Conservation (phyloP, 2,888 invertebrate species). For the Parascotia fuliginaria region DNA sequence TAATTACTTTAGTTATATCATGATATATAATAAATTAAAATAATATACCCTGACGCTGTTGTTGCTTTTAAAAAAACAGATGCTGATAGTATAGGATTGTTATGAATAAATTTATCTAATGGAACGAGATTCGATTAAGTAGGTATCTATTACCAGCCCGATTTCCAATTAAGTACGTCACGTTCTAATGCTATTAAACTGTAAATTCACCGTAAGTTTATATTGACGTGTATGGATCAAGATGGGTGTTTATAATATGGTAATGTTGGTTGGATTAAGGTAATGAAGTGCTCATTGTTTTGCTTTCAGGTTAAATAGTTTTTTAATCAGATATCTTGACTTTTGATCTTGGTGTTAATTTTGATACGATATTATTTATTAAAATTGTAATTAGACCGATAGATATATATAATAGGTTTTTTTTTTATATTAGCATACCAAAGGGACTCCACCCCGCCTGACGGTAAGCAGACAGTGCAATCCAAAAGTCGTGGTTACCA, state of each 20-base stretch:
- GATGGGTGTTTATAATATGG: slow-evolving; percentile 28
- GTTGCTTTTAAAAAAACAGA: neutral
- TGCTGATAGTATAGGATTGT: neutral
- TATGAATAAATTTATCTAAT: slow-evolving; percentile 59
- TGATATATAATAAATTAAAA: too few relatives aligned
- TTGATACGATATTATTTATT: too few relatives aligned
- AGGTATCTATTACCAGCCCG: slow-evolving; percentile 41
- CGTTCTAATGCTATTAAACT: slow-evolving; percentile 28
- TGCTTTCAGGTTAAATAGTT: slow-evolving; percentile 25
- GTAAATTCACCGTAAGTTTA: slow-evolving; percentile 28
- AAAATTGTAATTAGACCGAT: too few relatives aligned
- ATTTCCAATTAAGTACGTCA: slow-evolving; percentile 41
- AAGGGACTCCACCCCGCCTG: too few relatives aligned
- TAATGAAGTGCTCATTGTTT: slow-evolving; percentile 37
- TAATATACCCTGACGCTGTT: too few relatives aligned
- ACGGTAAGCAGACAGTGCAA: too few relatives aligned
- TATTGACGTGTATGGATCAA: slow-evolving; percentile 9
- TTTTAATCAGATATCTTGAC: slow-evolving; percentile 9
- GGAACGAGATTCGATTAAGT: slow-evolving; percentile 52
- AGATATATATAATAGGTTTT: too few relatives aligned
- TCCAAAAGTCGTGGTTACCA: too few relatives aligned
- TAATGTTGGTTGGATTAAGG: slow-evolving; percentile 35
- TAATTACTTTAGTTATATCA: too few relatives aligned
- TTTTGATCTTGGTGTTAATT: too few relatives aligned
- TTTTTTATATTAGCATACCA: too few relatives aligned